Evolutionary conservation across 2,113 vertebrate genomes (phyloP), one percentile per base, ranked within the genome.

Genomic region (Pygoscelis antarcticus): DNA sequence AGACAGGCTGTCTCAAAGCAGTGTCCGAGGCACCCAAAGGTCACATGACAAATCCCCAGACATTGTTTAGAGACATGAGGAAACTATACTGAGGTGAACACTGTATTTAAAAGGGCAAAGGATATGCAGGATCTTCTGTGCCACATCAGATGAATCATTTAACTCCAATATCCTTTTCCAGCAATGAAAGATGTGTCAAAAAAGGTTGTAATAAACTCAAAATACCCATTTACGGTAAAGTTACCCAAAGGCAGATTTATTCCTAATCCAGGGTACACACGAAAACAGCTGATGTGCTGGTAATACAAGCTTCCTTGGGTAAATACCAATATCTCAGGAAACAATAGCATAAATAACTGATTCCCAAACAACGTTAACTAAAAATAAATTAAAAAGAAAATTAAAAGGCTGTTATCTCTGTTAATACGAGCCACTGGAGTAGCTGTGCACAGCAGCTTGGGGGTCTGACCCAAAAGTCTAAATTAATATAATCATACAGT

Each of bases 101-200:
- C 34, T 30, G 2, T 1, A 23, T 62, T 75, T 82, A 44, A 96
- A 96, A 95, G 96, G 93, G 77, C 91, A 95, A 93, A 92, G 89
- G 83, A 94, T 6, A 62, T 29, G 36, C 60, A 64, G 65, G 29
- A 58, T 78, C 42, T 75, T 55, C 89, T 82, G 74, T 91, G 96
- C 70, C 89, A 91, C 60, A 84, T 87, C 65, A 68, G 21, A 81
- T 64, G n/a, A 68, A 89, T 32, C 42, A 21, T 17, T 91, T 58
- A 42, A 70, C 23, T 84, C 52, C 47, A 75, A 36, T 30, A 78
- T 60, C 64, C 60, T 75, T 89, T 89, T 76, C 42, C 81, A 93
- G 55, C 64, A 78, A 46, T 18, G 61, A 87, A 89, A 36, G 22
- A 87, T 68, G 42, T 34, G 32, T 70, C 76, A 70, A 93, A 92